Evolutionary conservation across 2,888 invertebrate genomes (phyloP).

Genomic region (Hypomecis punctinalis): DNA sequence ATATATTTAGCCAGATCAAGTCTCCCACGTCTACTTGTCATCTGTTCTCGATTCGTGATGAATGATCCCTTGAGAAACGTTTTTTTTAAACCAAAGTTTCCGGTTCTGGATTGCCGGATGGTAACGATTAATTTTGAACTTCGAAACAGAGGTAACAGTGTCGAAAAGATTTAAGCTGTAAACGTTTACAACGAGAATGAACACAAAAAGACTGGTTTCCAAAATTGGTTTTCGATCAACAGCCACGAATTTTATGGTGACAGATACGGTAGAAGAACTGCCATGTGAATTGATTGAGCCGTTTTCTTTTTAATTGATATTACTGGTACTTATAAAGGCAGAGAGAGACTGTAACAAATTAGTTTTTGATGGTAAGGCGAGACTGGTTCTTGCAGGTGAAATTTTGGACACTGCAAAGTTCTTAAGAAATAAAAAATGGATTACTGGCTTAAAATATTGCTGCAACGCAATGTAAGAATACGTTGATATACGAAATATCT

Average conservation of each 20-base stretch:
- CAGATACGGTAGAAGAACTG: conserved; percentile 40
- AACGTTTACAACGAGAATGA: conserved; percentile 36
- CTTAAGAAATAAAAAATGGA: no score
- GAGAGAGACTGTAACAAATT: conserved; percentile 13
- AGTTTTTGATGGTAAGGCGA: conserved; percentile 5
- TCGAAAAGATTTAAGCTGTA: conserved; percentile 21
- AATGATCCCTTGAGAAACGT: conserved; percentile 32
- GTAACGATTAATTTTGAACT: conserved; percentile 62
- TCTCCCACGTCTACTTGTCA: conserved; percentile 31
- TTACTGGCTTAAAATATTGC: no score
- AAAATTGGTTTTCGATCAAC: conserved; percentile 47
- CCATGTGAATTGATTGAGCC: conserved; percentile 38
- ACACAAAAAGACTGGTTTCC: conserved; percentile 41
- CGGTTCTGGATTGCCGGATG: conserved; percentile 73
- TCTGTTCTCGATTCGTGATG: conserved; percentile 33
- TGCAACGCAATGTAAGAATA: no score
- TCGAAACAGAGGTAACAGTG: conserved; percentile 29
- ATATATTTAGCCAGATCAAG: conserved; percentile 24
- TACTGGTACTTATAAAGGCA: conserved; percentile 20
- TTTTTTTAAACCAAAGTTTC: conserved; percentile 72
- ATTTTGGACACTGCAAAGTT: not conserved
- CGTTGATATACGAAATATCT: not conserved
- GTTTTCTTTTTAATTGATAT: conserved; percentile 42
- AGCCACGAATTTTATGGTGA: conserved; percentile 44
- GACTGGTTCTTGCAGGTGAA: not conserved